Conservation (phyloP, 2,888 invertebrate species). For the Pristionchus entomophagus region DNA sequence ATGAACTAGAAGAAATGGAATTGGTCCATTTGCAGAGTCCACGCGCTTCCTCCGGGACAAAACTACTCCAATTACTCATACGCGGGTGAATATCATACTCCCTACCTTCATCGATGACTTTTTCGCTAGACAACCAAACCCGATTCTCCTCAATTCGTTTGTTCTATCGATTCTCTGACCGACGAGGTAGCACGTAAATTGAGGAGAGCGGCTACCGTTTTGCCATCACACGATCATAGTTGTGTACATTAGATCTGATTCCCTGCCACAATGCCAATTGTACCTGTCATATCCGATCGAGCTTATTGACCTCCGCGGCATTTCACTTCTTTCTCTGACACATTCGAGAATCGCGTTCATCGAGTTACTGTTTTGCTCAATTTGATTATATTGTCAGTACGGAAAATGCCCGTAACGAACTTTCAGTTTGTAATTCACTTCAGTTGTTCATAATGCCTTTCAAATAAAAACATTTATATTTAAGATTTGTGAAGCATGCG, state of each 20-base stretch:
- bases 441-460: too few relatives aligned
- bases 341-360: constrained; percentile 24
- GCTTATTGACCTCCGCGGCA: constrained; percentile 4
- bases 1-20: too few relatives aligned
- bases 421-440: background rate
- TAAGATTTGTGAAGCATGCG: too few relatives aligned
- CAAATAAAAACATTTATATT: too few relatives aligned
- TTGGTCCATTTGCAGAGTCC: background rate
- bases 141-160: background rate
- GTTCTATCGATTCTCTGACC: constrained; percentile 38
- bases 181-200: too few relatives aligned
- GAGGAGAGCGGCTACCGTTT: too few relatives aligned
- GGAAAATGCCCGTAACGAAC: background rate
- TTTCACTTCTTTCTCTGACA: constrained; percentile 20
- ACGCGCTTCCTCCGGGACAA: constrained; percentile 52
- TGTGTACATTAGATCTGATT: too few relatives aligned
- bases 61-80: constrained; percentile 63
- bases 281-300: too few relatives aligned
- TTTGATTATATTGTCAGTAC: background rate
- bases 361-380: background rate
- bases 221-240: too few relatives aligned
- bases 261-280: too few relatives aligned
- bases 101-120: constrained; percentile 45
- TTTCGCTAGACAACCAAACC: constrained; percentile 4
- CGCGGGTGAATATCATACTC: constrained; percentile 62